Conservation (phyloP, 1,140 invertebrate genomes). For the Pseudomyrmex gracilis region DNA sequence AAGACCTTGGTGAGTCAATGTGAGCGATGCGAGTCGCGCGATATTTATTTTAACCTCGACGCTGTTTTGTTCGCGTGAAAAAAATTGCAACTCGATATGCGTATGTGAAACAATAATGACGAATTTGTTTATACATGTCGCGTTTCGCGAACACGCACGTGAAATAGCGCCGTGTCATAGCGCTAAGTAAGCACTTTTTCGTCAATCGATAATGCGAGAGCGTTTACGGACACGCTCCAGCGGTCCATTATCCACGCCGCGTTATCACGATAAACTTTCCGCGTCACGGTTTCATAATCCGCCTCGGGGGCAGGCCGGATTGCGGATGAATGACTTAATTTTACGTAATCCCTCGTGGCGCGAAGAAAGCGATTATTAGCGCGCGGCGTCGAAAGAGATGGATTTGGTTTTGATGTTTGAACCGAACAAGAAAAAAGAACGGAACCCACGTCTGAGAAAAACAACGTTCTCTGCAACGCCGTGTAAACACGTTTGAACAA, state of each 20-base stretch:
- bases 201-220: slow-evolving; percentile 37
- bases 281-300: slow-evolving; percentile 28
- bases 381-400: neutral
- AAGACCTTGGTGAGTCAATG: slow-evolving; percentile 35
- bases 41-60: slow-evolving; percentile 20
- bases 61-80: slow-evolving; percentile 13
- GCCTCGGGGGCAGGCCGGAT: neutral
- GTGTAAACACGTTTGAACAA: slow-evolving; percentile 8
- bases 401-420: no score
- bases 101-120: no score
- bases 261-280: slow-evolving; percentile 44
- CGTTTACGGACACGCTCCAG: slow-evolving; percentile 12
- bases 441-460: neutral
- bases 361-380: neutral
- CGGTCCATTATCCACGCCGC: slow-evolving; percentile 14
- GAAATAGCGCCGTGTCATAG: neutral
- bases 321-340: slow-evolving; percentile 29
- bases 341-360: slow-evolving; percentile 13
- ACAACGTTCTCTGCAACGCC: neutral
- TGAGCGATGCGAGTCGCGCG: slow-evolving; percentile 10
- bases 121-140: no score
- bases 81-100: neutral
- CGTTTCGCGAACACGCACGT: neutral
- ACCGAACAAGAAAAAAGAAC: neutral
- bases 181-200: slow-evolving; percentile 13